phyloP scores from a whole-genome alignment of 2,888 invertebrate species.

The Sinohyriopsis cumingii region DNA sequence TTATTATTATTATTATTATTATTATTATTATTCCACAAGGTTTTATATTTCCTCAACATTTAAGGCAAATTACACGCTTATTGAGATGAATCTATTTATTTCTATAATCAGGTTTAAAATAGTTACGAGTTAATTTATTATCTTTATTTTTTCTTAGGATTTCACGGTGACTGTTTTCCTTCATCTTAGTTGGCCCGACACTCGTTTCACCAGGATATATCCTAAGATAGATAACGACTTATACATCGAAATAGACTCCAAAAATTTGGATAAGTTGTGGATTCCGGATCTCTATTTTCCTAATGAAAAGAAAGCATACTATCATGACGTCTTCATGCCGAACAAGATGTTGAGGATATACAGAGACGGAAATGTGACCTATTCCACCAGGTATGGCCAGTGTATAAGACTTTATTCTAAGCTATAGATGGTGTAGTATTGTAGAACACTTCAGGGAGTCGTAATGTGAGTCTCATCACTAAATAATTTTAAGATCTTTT shows the following conservation, averaged over 20 bases:
- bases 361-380: slow-evolving; percentile 93
- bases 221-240: slow-evolving; percentile 29
- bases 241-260: slow-evolving; percentile 84
- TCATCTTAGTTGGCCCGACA: slow-evolving; percentile 57
- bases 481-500: no score
- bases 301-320: slow-evolving; percentile 96
- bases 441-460: no score
- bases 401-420: not conserved
- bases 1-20: no score
- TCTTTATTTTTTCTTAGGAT: slow-evolving; percentile 42
- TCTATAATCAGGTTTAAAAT: no score
- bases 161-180: slow-evolving; percentile 59
- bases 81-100: no score
- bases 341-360: slow-evolving; percentile 97
- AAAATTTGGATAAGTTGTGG: slow-evolving; percentile 87
- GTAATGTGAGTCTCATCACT: no score
- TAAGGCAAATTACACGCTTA: no score
- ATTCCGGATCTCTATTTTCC: slow-evolving; percentile 99
- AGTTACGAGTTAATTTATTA: no score
- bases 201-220: slow-evolving; percentile 21
- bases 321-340: slow-evolving; percentile 96
- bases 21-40: no score
- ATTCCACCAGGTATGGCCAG: slow-evolving; percentile 87
- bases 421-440: not conserved
- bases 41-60: no score